These are phyloP conservation scores for Latrodectus geometricus DNA, from an alignment of 1,140 invertebrate genomes.

Conservation along the genomic window DNA sequence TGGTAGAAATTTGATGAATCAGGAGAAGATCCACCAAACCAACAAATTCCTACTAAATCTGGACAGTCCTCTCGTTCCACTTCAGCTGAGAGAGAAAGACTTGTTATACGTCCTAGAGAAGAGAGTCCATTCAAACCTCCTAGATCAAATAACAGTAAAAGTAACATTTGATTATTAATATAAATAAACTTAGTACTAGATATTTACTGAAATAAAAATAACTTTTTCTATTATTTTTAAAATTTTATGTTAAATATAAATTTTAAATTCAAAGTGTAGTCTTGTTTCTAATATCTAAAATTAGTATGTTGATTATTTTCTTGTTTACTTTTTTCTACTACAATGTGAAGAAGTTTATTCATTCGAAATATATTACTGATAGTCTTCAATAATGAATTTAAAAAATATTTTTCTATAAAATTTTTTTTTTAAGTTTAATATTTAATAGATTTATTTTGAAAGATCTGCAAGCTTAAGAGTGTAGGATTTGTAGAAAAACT, in stretches of 20 bases:
- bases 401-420: no score
- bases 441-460: no score
- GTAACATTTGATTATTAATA: conserved; percentile 24
- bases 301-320: no score
- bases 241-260: background rate
- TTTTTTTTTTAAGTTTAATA: no score
- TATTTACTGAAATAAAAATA: background rate
- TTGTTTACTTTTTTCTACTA: no score
- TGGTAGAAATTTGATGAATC: conserved; percentile 24
- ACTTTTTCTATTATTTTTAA: conserved; percentile 3
- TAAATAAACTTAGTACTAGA: no score
- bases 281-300: no score
- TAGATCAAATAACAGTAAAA: conserved; percentile 29
- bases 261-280: background rate
- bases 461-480: no score
- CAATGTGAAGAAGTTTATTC: no score
- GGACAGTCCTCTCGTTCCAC: conserved; percentile 39
- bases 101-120: conserved; percentile 59
- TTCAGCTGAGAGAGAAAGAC: conserved; percentile 37
- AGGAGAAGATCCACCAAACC: conserved; percentile 52
- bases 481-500: no score
- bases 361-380: no score
- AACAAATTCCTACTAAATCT: conserved; percentile 48
- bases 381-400: no score
- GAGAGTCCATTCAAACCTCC: conserved; percentile 63